phyloP scores from a whole-genome alignment of 2,113 vertebrate species.

The Bubalus kerabau region DNA sequence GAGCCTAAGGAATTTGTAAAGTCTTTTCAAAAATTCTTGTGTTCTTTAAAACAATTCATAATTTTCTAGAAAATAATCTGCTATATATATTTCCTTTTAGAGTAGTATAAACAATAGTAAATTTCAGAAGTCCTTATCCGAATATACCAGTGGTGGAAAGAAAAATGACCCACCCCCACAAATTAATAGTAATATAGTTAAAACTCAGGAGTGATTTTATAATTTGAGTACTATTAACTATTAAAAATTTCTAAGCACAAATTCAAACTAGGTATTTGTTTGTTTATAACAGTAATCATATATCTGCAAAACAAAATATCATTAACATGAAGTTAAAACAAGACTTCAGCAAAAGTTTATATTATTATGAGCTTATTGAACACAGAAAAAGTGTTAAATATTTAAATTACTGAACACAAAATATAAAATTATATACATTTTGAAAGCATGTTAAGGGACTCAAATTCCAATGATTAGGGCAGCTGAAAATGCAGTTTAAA shows the following conservation, averaged over 20 bases:
- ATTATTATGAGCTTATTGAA: not conserved
- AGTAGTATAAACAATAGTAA: not conserved
- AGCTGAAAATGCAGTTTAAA: not conserved
- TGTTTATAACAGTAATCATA: not conserved
- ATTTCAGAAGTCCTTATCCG: not conserved
- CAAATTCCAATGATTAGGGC: not conserved
- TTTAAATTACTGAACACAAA: not conserved
- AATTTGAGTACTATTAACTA: not conserved
- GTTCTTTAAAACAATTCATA: not conserved
- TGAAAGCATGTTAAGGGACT: not conserved
- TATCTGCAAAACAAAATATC: not conserved
- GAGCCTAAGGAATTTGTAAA: not conserved
- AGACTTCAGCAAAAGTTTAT: not conserved
- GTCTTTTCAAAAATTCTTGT: not conserved
- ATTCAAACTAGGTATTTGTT: not conserved
- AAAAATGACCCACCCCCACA: not conserved
- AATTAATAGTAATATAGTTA: not conserved
- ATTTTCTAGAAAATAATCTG: not conserved
- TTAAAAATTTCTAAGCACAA: constrained; percentile 18
- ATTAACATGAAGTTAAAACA: not conserved
- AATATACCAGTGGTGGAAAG: not conserved
- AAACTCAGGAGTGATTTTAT: not conserved
- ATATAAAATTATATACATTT: not conserved
- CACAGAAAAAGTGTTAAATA: not conserved
- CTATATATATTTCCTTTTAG: not conserved